A percentile compares a stretch with the other conserved stretches of the same genome.
Conservation (phyloP, 1,140 invertebrate genomes). For the Drosophila pseudoobscura region DNA sequence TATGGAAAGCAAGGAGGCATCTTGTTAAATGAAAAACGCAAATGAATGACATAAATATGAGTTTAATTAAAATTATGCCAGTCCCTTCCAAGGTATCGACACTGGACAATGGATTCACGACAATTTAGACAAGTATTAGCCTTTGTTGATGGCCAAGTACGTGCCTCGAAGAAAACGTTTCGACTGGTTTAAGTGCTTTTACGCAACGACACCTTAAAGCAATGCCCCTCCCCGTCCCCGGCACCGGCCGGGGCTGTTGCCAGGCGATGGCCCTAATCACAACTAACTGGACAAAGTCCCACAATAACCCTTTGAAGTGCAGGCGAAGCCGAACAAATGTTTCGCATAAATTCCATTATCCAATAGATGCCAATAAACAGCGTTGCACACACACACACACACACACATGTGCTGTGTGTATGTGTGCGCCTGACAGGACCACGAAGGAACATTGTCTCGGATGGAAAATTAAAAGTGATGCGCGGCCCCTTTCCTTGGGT, state of each 20-base stretch:
- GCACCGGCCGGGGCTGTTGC: neutral
- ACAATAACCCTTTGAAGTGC: constrained; percentile 39
- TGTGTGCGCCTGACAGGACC: constrained; percentile 61
- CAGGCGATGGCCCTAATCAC: constrained; percentile 32
- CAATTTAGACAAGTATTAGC: too few species aligned
- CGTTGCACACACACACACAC: constrained; percentile 14
- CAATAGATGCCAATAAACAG: constrained; percentile 77
- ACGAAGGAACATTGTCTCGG: constrained; percentile 63
- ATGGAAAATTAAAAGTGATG: constrained; percentile 76
- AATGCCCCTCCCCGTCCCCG: neutral
- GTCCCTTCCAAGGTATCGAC: neutral
- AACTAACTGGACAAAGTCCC: constrained; percentile 33
- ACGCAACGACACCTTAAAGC: neutral
- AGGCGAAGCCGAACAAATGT: constrained; percentile 44
- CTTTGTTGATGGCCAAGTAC: too few species aligned
- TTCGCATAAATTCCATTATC: constrained; percentile 75
- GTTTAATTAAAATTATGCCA: constrained; percentile 32
- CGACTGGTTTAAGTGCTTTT: too few species aligned
- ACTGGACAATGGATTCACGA: too few species aligned
- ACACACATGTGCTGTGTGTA: neutral
- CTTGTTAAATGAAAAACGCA: constrained; percentile 29
- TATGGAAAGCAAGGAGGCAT: neutral
- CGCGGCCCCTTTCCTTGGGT: constrained; percentile 9
- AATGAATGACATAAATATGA: constrained; percentile 23
- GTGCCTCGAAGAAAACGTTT: too few species aligned